Percentiles rank a stretch among this genome's conserved stretches.
Evolutionary conservation across 2,888 invertebrate genomes (phyloP).

Genomic region (Cataglyphis altisquamis): DNA sequence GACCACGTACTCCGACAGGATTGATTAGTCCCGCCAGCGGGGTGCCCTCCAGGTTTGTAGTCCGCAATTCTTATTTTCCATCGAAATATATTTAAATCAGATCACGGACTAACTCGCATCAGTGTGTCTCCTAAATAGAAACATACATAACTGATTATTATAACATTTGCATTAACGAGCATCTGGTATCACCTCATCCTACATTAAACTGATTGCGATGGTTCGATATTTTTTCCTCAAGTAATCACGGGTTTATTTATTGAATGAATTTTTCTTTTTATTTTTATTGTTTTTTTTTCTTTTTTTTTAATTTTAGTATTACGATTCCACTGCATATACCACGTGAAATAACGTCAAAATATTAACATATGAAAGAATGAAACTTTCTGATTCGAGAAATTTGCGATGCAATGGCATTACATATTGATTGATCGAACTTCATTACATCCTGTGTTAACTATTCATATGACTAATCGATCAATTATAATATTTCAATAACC

Average conservation of each 20-base stretch:
- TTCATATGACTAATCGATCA: conserved; percentile 30
- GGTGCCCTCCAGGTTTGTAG: conserved; percentile 89
- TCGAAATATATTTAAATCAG: conserved; percentile 6
- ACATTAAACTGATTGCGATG: conserved; percentile 75
- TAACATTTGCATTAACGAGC: conserved; percentile 53
- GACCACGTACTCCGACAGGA: conserved; percentile 92
- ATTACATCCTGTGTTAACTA: conserved; percentile 34
- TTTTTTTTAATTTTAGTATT: neutral
- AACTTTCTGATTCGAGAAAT: neutral
- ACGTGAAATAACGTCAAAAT: neutral
- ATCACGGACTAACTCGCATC: conserved; percentile 70
- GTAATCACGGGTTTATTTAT: conserved; percentile 25
- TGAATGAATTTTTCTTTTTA: conserved; percentile 7
- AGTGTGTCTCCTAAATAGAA: conserved; percentile 48
- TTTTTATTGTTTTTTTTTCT: conserved; percentile 19
- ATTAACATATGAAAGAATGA: neutral
- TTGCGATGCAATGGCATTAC: neutral
- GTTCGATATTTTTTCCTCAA: conserved; percentile 33
- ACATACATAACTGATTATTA: conserved; percentile 37
- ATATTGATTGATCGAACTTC: conserved; percentile 25
- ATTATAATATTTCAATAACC: conserved; percentile 38
- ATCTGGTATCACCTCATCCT: conserved; percentile 38
- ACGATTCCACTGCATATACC: conserved; percentile 3
- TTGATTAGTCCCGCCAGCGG: conserved; percentile 91
- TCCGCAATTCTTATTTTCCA: neutral